These are phyloP conservation scores for Pelagia noctiluca DNA, from an alignment of 30 jellyfish, hydroid and myxozoan genomes.

Conservation along the genomic window DNA sequence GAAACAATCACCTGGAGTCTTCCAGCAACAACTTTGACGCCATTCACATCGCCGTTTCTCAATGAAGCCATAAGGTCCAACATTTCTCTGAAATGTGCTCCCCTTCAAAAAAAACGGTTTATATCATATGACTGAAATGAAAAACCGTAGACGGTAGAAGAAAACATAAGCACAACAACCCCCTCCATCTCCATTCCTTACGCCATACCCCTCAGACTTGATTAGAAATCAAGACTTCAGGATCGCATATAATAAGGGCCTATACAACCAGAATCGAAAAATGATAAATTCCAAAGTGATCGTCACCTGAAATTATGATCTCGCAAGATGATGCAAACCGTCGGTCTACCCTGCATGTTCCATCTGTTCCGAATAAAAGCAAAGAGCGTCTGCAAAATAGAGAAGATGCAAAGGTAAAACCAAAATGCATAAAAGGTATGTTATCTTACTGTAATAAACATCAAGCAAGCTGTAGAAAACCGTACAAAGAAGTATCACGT, in stretches of 20 bases:
- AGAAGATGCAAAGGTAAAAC: too few species aligned
- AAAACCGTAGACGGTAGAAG: too few species aligned
- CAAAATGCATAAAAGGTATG: too few species aligned
- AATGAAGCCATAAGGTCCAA: slow-evolving; percentile 90
- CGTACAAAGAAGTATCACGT: too few species aligned
- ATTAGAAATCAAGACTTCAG: not conserved
- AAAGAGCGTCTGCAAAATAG: slow-evolving; percentile 73
- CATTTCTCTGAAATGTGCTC: slow-evolving; percentile 89
- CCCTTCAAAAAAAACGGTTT: slow-evolving; percentile 54
- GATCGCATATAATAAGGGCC: too few species aligned
- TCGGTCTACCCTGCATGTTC: slow-evolving; percentile 99
- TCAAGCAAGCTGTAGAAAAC: too few species aligned
- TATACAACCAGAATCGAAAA: too few species aligned
- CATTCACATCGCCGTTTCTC: slow-evolving; percentile 89
- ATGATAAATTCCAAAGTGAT: too few species aligned
- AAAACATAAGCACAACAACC: too few species aligned
- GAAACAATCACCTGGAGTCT: slow-evolving; percentile 77
- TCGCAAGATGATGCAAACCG: slow-evolving; percentile 82
- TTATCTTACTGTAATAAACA: too few species aligned
- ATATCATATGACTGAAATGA: not conserved
- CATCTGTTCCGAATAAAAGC: slow-evolving; percentile 88
- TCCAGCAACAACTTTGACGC: slow-evolving; percentile 88
- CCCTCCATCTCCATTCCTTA: too few species aligned
- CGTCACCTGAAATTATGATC: slow-evolving; percentile 93
- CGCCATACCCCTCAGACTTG: too few species aligned